Base-by-base conservation (phyloP, 2,888 invertebrate species). In the Phortica magna region DNA sequence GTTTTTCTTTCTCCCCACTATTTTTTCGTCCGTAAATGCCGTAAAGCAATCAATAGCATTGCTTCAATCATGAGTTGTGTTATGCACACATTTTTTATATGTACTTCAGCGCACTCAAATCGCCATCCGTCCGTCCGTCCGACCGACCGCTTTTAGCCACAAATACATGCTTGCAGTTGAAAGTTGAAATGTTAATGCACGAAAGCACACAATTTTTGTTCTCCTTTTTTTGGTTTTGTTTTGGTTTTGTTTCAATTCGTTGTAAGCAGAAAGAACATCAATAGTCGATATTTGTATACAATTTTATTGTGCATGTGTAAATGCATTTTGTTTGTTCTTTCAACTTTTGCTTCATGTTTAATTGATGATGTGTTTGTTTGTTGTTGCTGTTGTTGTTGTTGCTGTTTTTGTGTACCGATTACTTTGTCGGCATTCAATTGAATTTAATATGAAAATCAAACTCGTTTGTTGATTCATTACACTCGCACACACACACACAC, bases 251-350 rank as follows among this genome's bases (percentile, higher is more conserved):
- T 17, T 59, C 1, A 19, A 17, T 19, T 17, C 57, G 57, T 55
- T 6, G 6, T n/a, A 6, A 55, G 14, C 9, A 55, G 17, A 31
- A 31, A 14, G 17, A 55, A 55, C 17, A 59, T 59, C 64, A 14
- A 31, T 22, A 12, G 31, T 64, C 64, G 39, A 31, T 64, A 31
- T 31, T 64, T 41, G n/a, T 68, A 43, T 43, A 43, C 39, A 39
- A 67, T 67, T 61, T 67, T 41, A 67, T 41, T 9, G 42, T 68
- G 68, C 43, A 55, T 71, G 41, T 65, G 83, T 83, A 85, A 85
- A 85, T 85, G 85, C 88, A 85, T 87, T 85, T 85, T 85, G 79
- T 87, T 80, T 85, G 85, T 85, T 77, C 57, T 81, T 84, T 87
- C 79, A 85, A 84, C 77, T 79, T 82, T 81, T 67, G 70, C 64